phyloP scores from a whole-genome alignment of 2,888 invertebrate genomes.

The Tipula lateralis region DNA sequence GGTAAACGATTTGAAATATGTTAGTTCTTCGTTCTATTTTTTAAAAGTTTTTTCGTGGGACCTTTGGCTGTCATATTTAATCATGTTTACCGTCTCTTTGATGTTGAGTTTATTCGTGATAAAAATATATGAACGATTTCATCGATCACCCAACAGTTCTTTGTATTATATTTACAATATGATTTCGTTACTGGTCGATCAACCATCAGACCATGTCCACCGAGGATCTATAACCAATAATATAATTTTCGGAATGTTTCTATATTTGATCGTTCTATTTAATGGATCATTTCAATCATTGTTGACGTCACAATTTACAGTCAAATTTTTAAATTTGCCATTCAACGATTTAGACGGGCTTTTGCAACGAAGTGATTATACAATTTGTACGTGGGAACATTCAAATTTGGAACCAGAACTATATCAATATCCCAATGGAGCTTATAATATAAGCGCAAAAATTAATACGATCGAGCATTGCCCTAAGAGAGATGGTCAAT shows the following conservation, averaged over 20 bases:
- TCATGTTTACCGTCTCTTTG: background rate
- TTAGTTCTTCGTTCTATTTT: background rate
- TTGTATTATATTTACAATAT: background rate
- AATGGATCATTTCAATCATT: background rate
- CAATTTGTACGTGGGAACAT: background rate
- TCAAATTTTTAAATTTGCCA: background rate
- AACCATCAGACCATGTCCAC: background rate
- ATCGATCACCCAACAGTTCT: background rate
- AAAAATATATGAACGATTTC: background rate
- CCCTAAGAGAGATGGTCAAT: background rate
- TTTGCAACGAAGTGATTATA: background rate
- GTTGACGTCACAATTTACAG: background rate
- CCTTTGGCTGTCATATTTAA: background rate
- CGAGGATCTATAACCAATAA: background rate
- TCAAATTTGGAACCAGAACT: too few species aligned
- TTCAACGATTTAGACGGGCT: background rate
- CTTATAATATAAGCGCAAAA: background rate
- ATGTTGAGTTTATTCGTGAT: background rate
- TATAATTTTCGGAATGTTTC: background rate
- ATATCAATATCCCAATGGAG: background rate
- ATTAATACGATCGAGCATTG: background rate
- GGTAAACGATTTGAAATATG: background rate
- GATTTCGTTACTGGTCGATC: background rate
- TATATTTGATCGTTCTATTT: background rate
- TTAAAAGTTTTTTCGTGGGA: background rate